Conservation (phyloP, 2,113 vertebrate genomes). For the Urocolius indicus region DNA sequence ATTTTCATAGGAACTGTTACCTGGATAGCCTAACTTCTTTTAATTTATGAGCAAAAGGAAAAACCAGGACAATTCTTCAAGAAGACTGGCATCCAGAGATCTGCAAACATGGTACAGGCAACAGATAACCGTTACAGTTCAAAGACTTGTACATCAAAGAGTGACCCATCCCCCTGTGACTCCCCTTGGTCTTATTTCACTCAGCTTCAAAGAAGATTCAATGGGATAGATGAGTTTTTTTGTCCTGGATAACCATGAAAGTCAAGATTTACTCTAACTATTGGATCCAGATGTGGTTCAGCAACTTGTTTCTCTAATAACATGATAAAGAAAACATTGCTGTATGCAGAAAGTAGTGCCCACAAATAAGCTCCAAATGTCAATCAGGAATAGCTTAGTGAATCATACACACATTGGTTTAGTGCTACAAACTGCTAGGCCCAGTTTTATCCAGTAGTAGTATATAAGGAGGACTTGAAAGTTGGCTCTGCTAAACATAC, state of each 20-base stretch:
- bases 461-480: not conserved
- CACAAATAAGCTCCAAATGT: not conserved
- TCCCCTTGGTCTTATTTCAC: constrained; percentile 12
- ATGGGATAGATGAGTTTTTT: constrained; percentile 1
- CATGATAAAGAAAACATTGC: not conserved
- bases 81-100: not conserved
- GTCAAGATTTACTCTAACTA: constrained; percentile 13
- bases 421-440: not conserved
- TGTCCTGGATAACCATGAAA: not conserved
- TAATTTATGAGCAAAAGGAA: not conserved
- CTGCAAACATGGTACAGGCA: not conserved
- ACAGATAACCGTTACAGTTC: not conserved
- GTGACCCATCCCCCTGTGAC: not conserved
- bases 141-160: constrained; percentile 48
- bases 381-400: not conserved
- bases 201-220: constrained; percentile 43
- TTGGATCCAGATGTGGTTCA: constrained; percentile 20
- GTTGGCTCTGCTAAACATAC: not conserved
- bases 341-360: not conserved
- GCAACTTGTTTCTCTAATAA: not conserved
- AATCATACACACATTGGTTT: not conserved
- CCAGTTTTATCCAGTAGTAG: not conserved
- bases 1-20: not conserved
- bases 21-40: not conserved
- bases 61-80: not conserved